Evolutionary conservation across 2,797 vertebrate genomes (phyloP).

Genomic region (Sebastes hopkinsi): DNA sequence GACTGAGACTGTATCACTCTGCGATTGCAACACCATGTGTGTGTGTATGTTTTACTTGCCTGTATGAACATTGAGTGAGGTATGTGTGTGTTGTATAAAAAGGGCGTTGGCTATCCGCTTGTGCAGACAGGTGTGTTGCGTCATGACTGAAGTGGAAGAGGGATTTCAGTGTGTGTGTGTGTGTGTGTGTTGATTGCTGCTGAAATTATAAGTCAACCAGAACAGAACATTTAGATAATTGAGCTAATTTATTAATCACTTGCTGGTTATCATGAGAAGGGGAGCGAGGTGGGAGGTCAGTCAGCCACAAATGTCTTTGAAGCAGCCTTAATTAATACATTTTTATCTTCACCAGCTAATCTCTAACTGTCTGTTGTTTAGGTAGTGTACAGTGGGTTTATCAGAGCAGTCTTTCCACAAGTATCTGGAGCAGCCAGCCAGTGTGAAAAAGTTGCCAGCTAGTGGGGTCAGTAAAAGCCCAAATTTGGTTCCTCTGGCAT

Average conservation of each 20-base stretch:
- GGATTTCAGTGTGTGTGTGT: not conserved
- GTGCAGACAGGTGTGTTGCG: constrained; percentile 40
- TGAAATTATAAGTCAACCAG: not conserved
- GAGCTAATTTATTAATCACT: too few species aligned
- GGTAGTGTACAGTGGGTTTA: not conserved
- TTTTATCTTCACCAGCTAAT: too few species aligned
- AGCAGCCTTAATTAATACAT: too few species aligned
- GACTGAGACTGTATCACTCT: not conserved
- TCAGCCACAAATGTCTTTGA: too few species aligned
- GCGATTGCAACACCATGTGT: not conserved
- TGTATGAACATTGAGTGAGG: not conserved
- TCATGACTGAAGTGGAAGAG: not conserved
- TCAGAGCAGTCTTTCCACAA: not conserved
- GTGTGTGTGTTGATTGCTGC: not conserved
- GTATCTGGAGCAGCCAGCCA: too few species aligned
- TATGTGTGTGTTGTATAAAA: not conserved
- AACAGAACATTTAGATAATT: too few species aligned
- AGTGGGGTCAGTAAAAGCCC: too few species aligned
- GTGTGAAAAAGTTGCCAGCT: too few species aligned
- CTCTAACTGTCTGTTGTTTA: too few species aligned
- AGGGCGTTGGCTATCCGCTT: constrained; percentile 35
- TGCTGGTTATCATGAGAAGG: too few species aligned
- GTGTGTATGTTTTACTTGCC: not conserved
- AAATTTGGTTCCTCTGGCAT: too few species aligned
- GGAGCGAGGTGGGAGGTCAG: too few species aligned